Base-by-base conservation (phyloP, 2,797 vertebrate genomes). In the Alauda arvensis region DNA sequence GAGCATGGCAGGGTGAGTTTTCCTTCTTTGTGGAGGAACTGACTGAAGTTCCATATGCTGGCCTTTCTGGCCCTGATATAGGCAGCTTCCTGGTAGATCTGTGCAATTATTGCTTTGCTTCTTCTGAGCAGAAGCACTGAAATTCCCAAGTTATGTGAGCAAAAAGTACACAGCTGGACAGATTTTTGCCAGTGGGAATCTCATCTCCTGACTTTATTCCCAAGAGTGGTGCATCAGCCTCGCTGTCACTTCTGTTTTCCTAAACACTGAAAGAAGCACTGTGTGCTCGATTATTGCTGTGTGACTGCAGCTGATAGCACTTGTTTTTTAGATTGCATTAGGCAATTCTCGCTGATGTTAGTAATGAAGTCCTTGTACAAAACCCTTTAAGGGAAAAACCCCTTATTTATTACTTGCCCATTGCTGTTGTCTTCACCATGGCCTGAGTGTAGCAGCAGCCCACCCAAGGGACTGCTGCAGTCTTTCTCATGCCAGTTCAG, bases 21-120 rank as follows among this genome's bases (percentile, higher is more conserved):
- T 53, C 24, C 10, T 69, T 60, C 15, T 56, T 42, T 43, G 24
- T 29, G 48, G 46, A 49, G 13, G 42, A 63, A 14, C 19, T 45
- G 37, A 43, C 29, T 83, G 34, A 68, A 61, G 33, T 69, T 89
- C 28, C 40, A 55, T 0, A 0, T 40, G 24, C 53, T 2, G 3
- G 10, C 45, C 31, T 74, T 55, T 59, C 74, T 51, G 25, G 29
- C 31, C 18, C 53, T n/a, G 28, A 40, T 33, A 17, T 2, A n/a
- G 29, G 46, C 43, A 61, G 37, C 34, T 85, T 85, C 18, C 21
- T 62, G 10, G 29, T 29, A 75, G 9, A 63, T 68, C 20, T 67
- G 29, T 40, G 13, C 39, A 65, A 14, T 68, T 60, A 16, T 37
- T 66, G 10, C 19, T 65, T 79, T 46, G 18, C 42, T 60, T 0